Base-by-base conservation (phyloP, 2,888 invertebrate species). In the Oxytorus armatus region DNA sequence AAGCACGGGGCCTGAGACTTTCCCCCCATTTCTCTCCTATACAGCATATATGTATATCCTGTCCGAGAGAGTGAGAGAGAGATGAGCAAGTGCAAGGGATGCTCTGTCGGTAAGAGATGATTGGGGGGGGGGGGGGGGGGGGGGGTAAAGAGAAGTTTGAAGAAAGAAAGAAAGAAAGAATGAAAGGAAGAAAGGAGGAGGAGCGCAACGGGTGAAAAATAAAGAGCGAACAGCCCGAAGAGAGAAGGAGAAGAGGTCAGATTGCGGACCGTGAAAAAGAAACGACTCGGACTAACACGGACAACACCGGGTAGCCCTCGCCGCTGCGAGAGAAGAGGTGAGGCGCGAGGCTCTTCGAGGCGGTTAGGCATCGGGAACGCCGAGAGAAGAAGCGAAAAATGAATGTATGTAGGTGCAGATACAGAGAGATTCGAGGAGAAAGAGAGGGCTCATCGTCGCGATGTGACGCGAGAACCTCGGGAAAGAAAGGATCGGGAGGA, bases 1-100 rank as follows among this genome's bases (percentile, higher is more conserved):
- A 88, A 88, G 86, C 86, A 83, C 86, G 84, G 85, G 79, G 74
- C 79, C 79, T 77, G 82, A 65, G 70, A 18, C 77, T 79, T 53
- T 61, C 39, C 51, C 39, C n/a, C 33, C 57, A 4, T 36, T 53
- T 25, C 36, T 36, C 63, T 51, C 39, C 39, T 44, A 16, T 18
- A 23, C 21, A 21, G 10, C 14, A 29, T 72, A 66, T 59, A 33
- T 66, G 51, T 75, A 44, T 63, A 73, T 69, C 55, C 25, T 25
- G 25, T 18, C 1, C 16, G 5, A 68, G 53, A 14, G 47, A 78
- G 61, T 49, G 75, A n/a, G n/a, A n/a, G n/a, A n/a, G n/a, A n/a
- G n/a, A n/a, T 11, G 65, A 79, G 39, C 33, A 47, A 75, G 75
- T 18, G 69, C 69, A 51, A 70, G 63, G 78, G 68, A 36, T 74